phyloP scores from a whole-genome alignment of 2,797 vertebrate species.

The Syngnathus acus region DNA sequence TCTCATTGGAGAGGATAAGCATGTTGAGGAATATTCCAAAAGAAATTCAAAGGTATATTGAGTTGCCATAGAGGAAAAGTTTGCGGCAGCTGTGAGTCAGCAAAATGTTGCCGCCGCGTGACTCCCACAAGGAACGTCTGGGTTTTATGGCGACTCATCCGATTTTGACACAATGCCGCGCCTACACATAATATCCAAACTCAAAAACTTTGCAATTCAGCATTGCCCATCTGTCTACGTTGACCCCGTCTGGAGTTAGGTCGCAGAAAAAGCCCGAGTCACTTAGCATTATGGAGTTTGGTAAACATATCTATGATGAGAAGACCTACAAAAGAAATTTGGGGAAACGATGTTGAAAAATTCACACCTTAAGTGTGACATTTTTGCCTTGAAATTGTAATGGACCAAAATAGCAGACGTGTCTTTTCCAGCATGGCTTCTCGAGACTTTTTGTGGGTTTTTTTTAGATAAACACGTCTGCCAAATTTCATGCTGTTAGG shows the following conservation, averaged over 20 bases:
- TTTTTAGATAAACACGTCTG: no score
- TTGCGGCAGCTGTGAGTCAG: neutral
- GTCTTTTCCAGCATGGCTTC: no score
- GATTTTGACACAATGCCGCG: neutral
- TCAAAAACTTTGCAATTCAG: neutral
- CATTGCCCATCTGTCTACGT: neutral
- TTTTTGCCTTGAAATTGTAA: no score
- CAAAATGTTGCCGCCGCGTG: neutral
- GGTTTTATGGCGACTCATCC: neutral
- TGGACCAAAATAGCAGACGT: no score
- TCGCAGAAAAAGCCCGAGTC: neutral
- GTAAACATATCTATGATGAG: no score
- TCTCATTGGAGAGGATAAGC: neutral
- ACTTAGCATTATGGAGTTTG: no score
- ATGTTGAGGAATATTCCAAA: neutral
- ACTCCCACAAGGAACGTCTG: neutral
- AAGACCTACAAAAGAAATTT: no score
- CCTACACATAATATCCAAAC: neutral
- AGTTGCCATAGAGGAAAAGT: neutral
- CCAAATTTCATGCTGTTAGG: no score
- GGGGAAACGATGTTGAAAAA: no score
- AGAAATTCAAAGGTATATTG: neutral
- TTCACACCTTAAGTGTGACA: no score
- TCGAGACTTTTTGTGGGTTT: no score
- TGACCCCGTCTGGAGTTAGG: neutral